Evolutionary conservation across 1,140 invertebrate species (phyloP).

Genomic region (Neodiprion fabricii): DNA sequence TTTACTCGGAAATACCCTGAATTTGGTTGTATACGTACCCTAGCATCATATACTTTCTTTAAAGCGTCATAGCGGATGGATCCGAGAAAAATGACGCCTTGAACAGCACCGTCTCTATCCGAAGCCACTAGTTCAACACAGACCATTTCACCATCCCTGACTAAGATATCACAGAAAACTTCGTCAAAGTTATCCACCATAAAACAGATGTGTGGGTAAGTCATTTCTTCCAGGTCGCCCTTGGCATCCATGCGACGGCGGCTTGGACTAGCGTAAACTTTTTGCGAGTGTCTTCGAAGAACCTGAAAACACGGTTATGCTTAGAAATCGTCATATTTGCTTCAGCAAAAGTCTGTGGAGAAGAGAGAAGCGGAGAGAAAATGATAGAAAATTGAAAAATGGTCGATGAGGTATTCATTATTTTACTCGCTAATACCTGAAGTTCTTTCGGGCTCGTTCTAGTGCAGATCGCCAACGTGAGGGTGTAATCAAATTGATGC

Average conservation of each 20-base stretch:
- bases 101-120: slow-evolving; percentile 81
- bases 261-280: slow-evolving; percentile 97
- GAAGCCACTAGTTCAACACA: slow-evolving; percentile 96
- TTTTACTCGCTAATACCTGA: slow-evolving; percentile 67
- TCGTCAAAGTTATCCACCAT: slow-evolving; percentile 99
- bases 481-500: slow-evolving; percentile 97
- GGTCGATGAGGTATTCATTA: background rate
- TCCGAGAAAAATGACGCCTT: slow-evolving; percentile 95
- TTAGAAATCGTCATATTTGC: background rate
- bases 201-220: slow-evolving; percentile 98
- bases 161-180: slow-evolving; percentile 95
- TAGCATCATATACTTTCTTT: slow-evolving; percentile 94
- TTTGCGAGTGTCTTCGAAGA: slow-evolving; percentile 90
- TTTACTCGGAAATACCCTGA: too few relatives aligned
- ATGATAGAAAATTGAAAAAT: background rate
- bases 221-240: slow-evolving; percentile 97
- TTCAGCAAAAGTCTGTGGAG: background rate
- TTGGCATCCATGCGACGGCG: slow-evolving; percentile 96
- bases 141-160: slow-evolving; percentile 97
- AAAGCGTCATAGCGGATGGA: slow-evolving; percentile 97
- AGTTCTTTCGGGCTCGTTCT: slow-evolving; percentile 96
- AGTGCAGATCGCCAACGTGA: slow-evolving; percentile 97
- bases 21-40: slow-evolving; percentile 69
- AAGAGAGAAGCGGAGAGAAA: background rate
- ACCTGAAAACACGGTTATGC: slow-evolving; percentile 56